Conservation (phyloP, 2,797 vertebrate genomes). For the Typhlichthys eigenmanni region DNA sequence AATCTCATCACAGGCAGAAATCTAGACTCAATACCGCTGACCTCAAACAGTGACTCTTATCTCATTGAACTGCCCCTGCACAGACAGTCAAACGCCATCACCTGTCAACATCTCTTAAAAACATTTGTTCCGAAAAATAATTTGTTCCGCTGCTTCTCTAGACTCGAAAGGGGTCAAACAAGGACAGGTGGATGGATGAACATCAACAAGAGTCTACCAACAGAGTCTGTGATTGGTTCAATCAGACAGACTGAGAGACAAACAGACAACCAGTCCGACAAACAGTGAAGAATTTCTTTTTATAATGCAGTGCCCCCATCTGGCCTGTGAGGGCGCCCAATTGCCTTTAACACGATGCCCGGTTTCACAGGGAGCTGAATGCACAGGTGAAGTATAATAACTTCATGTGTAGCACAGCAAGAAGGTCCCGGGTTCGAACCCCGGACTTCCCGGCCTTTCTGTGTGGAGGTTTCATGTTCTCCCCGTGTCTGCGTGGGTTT, state of each 20-base stretch:
- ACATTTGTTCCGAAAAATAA: constrained; percentile 8
- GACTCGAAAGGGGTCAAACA: constrained; percentile 1
- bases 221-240: too few species aligned
- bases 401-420: too few species aligned
- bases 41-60: constrained; percentile 51
- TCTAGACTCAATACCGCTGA: constrained; percentile 55
- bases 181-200: neutral
- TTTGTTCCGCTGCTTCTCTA: constrained; percentile 19
- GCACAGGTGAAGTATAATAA: too few species aligned
- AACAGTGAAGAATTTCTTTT: constrained; percentile 44
- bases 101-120: constrained; percentile 14
- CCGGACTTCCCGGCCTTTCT: too few species aligned
- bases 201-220: neutral
- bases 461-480: too few species aligned
- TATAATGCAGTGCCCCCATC: constrained; percentile 57
- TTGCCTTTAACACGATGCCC: neutral
- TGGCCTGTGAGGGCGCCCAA: constrained; percentile 43
- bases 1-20: constrained; percentile 59
- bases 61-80: constrained; percentile 32
- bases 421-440: too few species aligned
- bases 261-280: constrained; percentile 7
- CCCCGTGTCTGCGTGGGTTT: too few species aligned
- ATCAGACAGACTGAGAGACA: constrained; percentile 4
- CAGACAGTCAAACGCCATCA: neutral
- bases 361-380: too few species aligned